phyloP scores from a whole-genome alignment of 2,888 invertebrate species.

The Trypoxylon attenuatum region DNA sequence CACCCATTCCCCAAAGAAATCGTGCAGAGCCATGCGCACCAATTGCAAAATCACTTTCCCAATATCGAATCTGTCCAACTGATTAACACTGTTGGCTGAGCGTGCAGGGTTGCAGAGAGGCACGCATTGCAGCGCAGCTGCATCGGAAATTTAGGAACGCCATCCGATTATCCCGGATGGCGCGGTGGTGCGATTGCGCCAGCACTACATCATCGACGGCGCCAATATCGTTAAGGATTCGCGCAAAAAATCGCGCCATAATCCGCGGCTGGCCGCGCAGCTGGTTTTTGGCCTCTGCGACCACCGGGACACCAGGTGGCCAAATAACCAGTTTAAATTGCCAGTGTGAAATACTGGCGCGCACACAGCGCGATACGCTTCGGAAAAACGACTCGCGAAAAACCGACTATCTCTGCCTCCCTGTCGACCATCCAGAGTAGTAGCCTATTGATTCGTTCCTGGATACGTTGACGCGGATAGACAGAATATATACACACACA shows the following conservation, averaged over 20 bases:
- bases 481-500: no score
- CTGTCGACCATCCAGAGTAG: no score
- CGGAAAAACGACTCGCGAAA: no score
- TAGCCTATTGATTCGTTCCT: no score
- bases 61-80: neutral
- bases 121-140: neutral
- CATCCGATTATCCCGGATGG: constrained; percentile 4
- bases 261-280: constrained; percentile 43
- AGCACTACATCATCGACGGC: constrained; percentile 29
- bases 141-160: neutral
- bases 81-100: neutral
- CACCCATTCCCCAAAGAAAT: no score
- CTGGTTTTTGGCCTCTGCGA: constrained; percentile 50
- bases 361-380: no score
- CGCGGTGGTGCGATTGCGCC: constrained; percentile 9
- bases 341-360: constrained; percentile 45
- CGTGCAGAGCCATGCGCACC: no score
- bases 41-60: neutral
- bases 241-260: constrained; percentile 26
- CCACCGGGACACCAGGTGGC: constrained; percentile 52
- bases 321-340: constrained; percentile 55
- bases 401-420: no score
- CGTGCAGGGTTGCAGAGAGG: neutral
- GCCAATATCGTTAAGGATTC: constrained; percentile 38
- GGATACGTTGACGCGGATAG: no score